These are phyloP conservation scores for Notothenia rossii DNA, from an alignment of 2,113 vertebrate genomes.

Conservation along the genomic window DNA sequence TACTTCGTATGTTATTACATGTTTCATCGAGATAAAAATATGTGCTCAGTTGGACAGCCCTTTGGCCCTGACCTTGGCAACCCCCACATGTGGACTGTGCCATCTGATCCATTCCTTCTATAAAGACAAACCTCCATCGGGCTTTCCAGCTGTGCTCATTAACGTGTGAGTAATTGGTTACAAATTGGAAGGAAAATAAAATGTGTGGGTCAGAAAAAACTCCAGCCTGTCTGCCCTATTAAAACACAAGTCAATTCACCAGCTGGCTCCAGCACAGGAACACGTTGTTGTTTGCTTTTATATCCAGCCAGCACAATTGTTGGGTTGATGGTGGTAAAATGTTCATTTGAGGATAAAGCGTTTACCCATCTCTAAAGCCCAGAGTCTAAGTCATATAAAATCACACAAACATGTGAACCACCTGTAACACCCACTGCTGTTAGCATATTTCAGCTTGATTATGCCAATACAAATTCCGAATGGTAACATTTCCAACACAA, in stretches of 20 bases:
- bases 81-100: neutral
- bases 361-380: neutral
- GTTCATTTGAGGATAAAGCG: neutral
- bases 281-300: conserved; percentile 30
- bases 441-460: neutral
- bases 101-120: neutral
- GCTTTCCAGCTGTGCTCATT: neutral
- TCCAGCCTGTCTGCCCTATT: neutral
- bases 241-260: conserved; percentile 1
- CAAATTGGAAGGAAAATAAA: neutral
- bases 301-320: conserved; percentile 8
- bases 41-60: neutral
- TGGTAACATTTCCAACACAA: neutral
- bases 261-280: conserved; percentile 2
- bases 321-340: conserved; percentile 2
- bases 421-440: neutral
- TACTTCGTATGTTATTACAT: no score
- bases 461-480: neutral
- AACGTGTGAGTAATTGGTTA: neutral
- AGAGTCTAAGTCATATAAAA: neutral
- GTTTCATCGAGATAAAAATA: neutral
- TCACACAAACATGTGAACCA: neutral
- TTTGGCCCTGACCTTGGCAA: neutral
- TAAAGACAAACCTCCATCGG: neutral
- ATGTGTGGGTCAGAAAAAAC: neutral